Evolutionary conservation across 1,140 invertebrate species (phyloP).

Genomic region (Homalodisca vitripennis): DNA sequence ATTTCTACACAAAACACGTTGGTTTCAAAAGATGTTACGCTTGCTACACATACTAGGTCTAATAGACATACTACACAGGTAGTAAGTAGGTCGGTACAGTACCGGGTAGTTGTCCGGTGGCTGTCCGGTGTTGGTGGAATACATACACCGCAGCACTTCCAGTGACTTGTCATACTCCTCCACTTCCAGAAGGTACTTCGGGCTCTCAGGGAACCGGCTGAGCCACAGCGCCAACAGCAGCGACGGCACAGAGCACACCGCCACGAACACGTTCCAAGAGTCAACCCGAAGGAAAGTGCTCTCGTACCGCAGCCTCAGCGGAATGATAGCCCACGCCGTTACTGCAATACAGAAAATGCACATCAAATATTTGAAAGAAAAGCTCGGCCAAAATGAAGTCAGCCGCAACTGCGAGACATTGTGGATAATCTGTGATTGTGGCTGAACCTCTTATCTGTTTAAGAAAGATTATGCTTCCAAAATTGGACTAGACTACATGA

Average conservation of each 20-base stretch:
- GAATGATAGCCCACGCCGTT: constrained; percentile 72
- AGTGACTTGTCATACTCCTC: constrained; percentile 71
- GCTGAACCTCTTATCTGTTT: not conserved
- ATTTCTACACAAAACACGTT: no score
- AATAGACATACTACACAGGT: no score
- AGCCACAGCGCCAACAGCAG: constrained; percentile 63
- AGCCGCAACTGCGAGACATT: not conserved
- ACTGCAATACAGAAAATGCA: constrained; percentile 50
- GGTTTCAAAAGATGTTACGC: no score
- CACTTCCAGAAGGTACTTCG: constrained; percentile 77
- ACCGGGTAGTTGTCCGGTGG: constrained; percentile 65
- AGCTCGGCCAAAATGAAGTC: not conserved
- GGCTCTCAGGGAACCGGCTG: constrained; percentile 79
- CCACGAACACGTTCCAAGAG: constrained; percentile 75
- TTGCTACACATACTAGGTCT: no score
- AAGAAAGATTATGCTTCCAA: no score
- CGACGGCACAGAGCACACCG: constrained; percentile 62
- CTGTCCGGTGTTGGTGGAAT: constrained; percentile 66
- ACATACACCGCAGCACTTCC: constrained; percentile 65
- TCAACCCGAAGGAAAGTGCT: constrained; percentile 60
- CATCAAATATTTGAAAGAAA: constrained; percentile 11
- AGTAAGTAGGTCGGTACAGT: no score
- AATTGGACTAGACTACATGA: no score
- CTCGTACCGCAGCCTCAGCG: constrained; percentile 57
- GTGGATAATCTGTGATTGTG: not conserved